Conservation (phyloP, 2,113 vertebrate species). For the Strix uralensis region DNA sequence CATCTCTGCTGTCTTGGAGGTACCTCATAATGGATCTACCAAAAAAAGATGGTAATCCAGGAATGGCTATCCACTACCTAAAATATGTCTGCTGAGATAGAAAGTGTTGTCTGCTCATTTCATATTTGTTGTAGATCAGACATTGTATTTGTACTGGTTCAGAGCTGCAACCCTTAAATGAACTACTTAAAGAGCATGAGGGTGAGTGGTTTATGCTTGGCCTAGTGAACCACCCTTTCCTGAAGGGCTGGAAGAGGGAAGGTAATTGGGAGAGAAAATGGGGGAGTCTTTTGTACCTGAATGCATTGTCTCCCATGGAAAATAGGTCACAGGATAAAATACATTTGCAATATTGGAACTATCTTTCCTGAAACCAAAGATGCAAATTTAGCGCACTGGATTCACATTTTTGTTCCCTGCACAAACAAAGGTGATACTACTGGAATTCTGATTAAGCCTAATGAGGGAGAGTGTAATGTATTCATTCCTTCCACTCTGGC, state of each 20-base stretch:
- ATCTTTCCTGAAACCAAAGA: neutral
- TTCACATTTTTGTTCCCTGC: neutral
- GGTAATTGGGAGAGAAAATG: neutral
- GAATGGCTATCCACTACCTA: neutral
- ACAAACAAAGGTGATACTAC: constrained; percentile 24
- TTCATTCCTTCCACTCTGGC: neutral
- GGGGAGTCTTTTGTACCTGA: neutral
- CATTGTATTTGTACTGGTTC: neutral
- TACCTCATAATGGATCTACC: neutral
- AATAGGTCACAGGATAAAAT: neutral
- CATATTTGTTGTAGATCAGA: neutral
- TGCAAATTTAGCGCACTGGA: neutral
- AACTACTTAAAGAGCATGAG: neutral
- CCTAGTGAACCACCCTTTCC: neutral
- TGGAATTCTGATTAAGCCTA: constrained; percentile 31
- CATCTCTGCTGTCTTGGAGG: neutral
- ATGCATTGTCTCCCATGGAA: neutral
- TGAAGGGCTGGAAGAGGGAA: neutral
- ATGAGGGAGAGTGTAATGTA: constrained; percentile 16
- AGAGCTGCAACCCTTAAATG: neutral
- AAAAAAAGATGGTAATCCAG: neutral
- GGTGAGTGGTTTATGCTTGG: neutral
- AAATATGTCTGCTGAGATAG: neutral
- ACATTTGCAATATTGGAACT: neutral
- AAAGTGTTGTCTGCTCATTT: neutral